These are phyloP conservation scores for Dyspetes luteomarginatus DNA, from an alignment of 2,888 invertebrate genomes.

Conservation along the genomic window DNA sequence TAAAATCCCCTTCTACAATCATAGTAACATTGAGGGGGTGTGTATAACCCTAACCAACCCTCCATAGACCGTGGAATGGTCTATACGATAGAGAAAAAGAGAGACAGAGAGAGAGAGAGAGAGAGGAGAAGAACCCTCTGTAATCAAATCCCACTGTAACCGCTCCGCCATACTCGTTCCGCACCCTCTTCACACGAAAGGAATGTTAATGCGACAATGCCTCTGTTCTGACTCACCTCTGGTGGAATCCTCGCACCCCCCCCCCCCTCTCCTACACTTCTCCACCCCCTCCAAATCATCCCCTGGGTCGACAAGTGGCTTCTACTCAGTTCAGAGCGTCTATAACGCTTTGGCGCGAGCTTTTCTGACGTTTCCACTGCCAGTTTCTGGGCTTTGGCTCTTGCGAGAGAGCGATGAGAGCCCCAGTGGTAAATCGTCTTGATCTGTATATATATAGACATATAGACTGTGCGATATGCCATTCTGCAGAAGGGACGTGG, in stretches of 20 bases:
- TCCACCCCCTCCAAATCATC: slow-evolving; percentile 26
- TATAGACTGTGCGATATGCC: neutral
- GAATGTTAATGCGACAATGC: slow-evolving; percentile 83
- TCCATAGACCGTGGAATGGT: slow-evolving; percentile 1
- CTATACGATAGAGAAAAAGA: neutral
- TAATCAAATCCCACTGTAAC: slow-evolving; percentile 83
- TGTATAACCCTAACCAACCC: slow-evolving; percentile 65
- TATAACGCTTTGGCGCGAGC: slow-evolving; percentile 33
- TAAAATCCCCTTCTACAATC: slow-evolving; percentile 46
- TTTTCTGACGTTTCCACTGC: slow-evolving; percentile 42
- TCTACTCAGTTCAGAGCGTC: slow-evolving; percentile 27
- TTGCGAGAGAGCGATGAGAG: slow-evolving; percentile 4
- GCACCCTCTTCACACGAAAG: slow-evolving; percentile 82
- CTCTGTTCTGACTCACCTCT: slow-evolving; percentile 80
- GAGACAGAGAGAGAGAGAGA: slow-evolving; percentile 68
- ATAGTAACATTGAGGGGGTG: slow-evolving; percentile 42
- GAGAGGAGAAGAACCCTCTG: slow-evolving; percentile 76
- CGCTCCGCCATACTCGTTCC: slow-evolving; percentile 73
- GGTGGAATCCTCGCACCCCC: slow-evolving; percentile 58
- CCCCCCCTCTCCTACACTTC: slow-evolving; percentile 11
- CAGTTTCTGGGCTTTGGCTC: slow-evolving; percentile 23
- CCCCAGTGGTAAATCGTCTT: slow-evolving; percentile 3
- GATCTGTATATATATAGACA: slow-evolving; percentile 5
- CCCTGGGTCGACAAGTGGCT: slow-evolving; percentile 52
- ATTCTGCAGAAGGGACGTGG: neutral